These are phyloP conservation scores for Sinelater perroti DNA, from an alignment of 2,888 invertebrate species.

Conservation along the genomic window DNA sequence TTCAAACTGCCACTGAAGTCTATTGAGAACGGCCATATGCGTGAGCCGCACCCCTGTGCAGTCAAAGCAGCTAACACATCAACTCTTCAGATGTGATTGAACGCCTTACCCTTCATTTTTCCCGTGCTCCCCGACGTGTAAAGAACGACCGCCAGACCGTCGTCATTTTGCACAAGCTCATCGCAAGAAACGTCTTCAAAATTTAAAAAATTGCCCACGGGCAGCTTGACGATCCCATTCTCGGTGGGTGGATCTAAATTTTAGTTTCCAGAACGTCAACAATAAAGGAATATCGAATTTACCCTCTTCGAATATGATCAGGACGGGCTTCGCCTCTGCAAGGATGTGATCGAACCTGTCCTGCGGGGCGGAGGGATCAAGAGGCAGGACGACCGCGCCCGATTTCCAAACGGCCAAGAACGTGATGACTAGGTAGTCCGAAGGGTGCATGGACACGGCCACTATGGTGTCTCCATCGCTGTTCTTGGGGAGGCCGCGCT, in stretches of 20 bases:
- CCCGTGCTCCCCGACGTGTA: constrained; percentile 93
- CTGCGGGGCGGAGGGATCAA: constrained; percentile 77
- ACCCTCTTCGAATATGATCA: constrained; percentile 75
- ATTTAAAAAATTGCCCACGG: constrained; percentile 64
- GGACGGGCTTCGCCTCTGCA: constrained; percentile 75
- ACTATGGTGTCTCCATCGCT: constrained; percentile 77
- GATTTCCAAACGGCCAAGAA: constrained; percentile 81
- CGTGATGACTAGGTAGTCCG: constrained; percentile 71
- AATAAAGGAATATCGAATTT: constrained; percentile 26
- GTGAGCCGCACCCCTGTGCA: constrained; percentile 82
- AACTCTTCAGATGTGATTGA: too few species aligned
- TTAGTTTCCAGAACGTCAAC: background rate
- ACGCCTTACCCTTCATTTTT: too few species aligned
- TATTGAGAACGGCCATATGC: constrained; percentile 80
- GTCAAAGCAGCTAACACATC: background rate
- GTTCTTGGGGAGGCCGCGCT: constrained; percentile 62
- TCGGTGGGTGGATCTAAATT: constrained; percentile 41
- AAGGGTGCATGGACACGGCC: constrained; percentile 82
- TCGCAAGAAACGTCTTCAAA: constrained; percentile 61
- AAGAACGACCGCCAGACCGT: constrained; percentile 74
- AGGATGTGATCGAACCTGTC: constrained; percentile 80
- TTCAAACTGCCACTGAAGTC: constrained; percentile 89
- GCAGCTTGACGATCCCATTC: constrained; percentile 48
- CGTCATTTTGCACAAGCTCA: constrained; percentile 58
- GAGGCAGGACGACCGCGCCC: constrained; percentile 85